Conservation (phyloP, 2,113 vertebrate genomes). For the Choloepus hoffmanni region DNA sequence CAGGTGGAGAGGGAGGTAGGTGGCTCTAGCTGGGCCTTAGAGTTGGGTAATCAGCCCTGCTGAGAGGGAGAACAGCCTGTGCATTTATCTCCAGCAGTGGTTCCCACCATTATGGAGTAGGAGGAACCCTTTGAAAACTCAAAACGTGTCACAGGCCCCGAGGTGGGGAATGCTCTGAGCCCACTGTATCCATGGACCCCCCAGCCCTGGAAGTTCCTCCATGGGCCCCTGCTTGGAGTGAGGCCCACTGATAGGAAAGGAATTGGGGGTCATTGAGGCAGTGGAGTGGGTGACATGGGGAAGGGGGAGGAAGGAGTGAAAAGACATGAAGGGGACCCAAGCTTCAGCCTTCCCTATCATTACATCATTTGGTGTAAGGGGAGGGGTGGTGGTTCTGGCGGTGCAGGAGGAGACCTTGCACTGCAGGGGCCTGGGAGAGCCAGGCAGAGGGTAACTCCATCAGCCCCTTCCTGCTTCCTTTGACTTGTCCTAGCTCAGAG, state of each 20-base stretch:
- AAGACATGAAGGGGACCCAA: not conserved
- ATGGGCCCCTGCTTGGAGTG: not conserved
- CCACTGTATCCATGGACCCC: not conserved
- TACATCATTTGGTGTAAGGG: not conserved
- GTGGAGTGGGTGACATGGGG: not conserved
- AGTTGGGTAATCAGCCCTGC: not conserved
- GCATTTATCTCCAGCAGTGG: not conserved
- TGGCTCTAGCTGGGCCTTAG: not conserved
- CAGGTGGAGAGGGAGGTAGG: not conserved
- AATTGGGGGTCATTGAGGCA: not conserved
- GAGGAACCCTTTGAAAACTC: not conserved
- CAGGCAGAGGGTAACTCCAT: not conserved
- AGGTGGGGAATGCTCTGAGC: not conserved
- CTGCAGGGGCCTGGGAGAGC: not conserved
- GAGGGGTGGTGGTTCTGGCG: not conserved
- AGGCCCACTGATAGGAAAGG: not conserved
- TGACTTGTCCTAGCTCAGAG: conserved; percentile 23
- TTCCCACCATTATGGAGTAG: not conserved
- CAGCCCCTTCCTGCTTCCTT: conserved; percentile 14
- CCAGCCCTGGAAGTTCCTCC: not conserved
- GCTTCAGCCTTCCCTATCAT: not conserved
- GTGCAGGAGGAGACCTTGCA: not conserved
- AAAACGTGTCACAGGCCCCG: not conserved
- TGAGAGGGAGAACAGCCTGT: not conserved
- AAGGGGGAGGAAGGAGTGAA: too few relatives aligned